Conservation (phyloP, 35 echinoderm and acorn worm genomes). For the Ophiothrix spiculata region DNA sequence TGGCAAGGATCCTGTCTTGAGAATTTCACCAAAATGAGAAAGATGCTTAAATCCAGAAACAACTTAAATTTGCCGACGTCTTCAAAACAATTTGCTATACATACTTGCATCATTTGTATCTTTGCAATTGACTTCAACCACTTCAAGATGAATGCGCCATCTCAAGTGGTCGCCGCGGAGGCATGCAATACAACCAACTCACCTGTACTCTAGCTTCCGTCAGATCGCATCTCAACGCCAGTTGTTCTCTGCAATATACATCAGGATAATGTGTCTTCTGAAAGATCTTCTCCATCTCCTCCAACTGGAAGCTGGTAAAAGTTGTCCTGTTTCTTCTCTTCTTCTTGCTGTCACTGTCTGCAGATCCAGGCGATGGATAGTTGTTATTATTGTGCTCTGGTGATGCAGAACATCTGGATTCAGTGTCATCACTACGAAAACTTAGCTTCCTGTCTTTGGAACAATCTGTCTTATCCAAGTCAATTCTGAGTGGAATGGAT, state of each 20-base stretch:
- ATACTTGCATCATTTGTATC: no score
- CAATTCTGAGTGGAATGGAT: neutral
- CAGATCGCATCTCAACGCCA: slow-evolving; percentile 77
- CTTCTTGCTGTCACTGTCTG: slow-evolving; percentile 60
- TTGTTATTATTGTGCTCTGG: slow-evolving; percentile 6
- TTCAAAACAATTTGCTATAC: no score
- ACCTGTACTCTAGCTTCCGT: slow-evolving; percentile 98
- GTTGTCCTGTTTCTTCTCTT: slow-evolving; percentile 96
- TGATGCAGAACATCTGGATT: neutral
- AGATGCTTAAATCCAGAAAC: no score
- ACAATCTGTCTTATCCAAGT: neutral
- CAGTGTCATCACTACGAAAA: neutral
- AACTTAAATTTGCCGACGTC: no score
- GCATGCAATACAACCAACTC: no score
- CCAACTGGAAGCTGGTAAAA: slow-evolving; percentile 94
- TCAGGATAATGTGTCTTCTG: slow-evolving; percentile 99
- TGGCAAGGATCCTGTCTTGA: no score
- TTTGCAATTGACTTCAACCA: neutral
- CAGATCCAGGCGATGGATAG: slow-evolving; percentile 14
- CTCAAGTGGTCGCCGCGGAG: neutral
- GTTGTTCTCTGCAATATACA: slow-evolving; percentile 91
- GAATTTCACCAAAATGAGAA: no score
- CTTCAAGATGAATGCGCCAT: neutral
- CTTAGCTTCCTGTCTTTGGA: neutral
- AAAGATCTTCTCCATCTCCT: slow-evolving; percentile 98